Conservation (phyloP, 2,797 vertebrate genomes). For the Coendou prehensilis region DNA sequence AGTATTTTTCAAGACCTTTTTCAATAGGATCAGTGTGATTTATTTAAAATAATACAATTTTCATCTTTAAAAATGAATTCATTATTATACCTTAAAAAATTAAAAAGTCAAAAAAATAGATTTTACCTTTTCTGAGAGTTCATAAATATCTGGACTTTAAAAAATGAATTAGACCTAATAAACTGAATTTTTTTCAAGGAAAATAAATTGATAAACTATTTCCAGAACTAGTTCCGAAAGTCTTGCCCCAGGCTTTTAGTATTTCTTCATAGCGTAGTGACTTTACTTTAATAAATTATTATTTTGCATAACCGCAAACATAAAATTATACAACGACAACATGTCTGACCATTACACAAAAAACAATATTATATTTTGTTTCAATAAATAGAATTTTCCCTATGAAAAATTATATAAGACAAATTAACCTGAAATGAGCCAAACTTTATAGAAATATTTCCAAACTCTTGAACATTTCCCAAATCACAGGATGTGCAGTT, state of each 20-base stretch:
- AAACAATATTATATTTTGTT: slow-evolving; percentile 55
- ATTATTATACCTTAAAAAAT: slow-evolving; percentile 23
- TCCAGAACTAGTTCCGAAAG: slow-evolving; percentile 32
- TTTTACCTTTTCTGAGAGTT: not conserved
- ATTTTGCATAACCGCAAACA: slow-evolving; percentile 59
- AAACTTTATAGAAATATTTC: slow-evolving; percentile 57
- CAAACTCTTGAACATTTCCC: slow-evolving; percentile 58
- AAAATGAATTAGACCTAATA: slow-evolving; percentile 40
- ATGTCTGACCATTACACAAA: slow-evolving; percentile 50
- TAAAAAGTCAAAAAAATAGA: slow-evolving; percentile 20
- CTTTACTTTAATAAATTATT: slow-evolving; percentile 63
- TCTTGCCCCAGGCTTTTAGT: slow-evolving; percentile 24
- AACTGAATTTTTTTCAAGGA: slow-evolving; percentile 35
- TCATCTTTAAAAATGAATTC: slow-evolving; percentile 48
- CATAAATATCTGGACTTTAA: slow-evolving; percentile 41
- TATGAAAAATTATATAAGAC: slow-evolving; percentile 35
- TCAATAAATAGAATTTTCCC: slow-evolving; percentile 66
- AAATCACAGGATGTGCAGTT: slow-evolving; percentile 33
- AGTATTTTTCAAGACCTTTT: slow-evolving; percentile 10
- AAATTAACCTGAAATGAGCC: slow-evolving; percentile 72
- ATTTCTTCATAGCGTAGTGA: slow-evolving; percentile 66
- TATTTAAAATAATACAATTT: slow-evolving; percentile 55
- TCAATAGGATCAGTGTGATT: not conserved
- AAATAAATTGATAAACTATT: slow-evolving; percentile 61
- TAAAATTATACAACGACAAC: slow-evolving; percentile 63